A percentile compares a stretch with the other conserved stretches of the same genome.
Conservation (phyloP, 2,888 invertebrate species). For the Lithophane ornitopus region DNA sequence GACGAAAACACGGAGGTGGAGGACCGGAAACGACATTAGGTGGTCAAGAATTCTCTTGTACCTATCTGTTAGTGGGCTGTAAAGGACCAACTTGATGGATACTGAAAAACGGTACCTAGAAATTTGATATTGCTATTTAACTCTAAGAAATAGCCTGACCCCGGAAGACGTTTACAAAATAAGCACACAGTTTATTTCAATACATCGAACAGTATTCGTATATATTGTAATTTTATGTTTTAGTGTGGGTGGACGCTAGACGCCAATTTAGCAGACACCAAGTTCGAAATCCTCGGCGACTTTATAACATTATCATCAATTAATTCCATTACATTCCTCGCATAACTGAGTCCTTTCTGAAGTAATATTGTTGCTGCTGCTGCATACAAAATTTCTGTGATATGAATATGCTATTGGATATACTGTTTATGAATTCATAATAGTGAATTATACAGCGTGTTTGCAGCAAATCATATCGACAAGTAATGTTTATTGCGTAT, state of each 20-base stretch:
- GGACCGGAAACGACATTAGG: conserved; percentile 13
- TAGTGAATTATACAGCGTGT: conserved; percentile 9
- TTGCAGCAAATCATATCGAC: not conserved
- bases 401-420: conserved; percentile 18
- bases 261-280: conserved; percentile 49
- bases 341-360: conserved; percentile 19
- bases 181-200: conserved; percentile 44
- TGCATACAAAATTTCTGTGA: conserved; percentile 22
- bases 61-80: conserved; percentile 6
- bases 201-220: conserved; percentile 34
- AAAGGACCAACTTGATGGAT: conserved; percentile 25
- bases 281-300: conserved; percentile 29
- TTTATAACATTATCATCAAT: conserved; percentile 39
- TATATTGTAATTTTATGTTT: conserved; percentile 58
- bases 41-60: not conserved
- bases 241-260: conserved; percentile 52
- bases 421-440: conserved; percentile 21
- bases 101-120: conserved; percentile 16
- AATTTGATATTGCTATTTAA: conserved; percentile 32
- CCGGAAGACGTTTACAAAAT: conserved; percentile 47
- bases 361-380: not conserved
- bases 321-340: conserved; percentile 35
- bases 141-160: conserved; percentile 32
- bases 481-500: conserved; percentile 6
- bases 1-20: not conserved